A percentile compares a stretch with the other conserved stretches of the same genome.
phyloP scores from a whole-genome alignment of 2,888 invertebrate species.

The Caenorhabditis plicata region DNA sequence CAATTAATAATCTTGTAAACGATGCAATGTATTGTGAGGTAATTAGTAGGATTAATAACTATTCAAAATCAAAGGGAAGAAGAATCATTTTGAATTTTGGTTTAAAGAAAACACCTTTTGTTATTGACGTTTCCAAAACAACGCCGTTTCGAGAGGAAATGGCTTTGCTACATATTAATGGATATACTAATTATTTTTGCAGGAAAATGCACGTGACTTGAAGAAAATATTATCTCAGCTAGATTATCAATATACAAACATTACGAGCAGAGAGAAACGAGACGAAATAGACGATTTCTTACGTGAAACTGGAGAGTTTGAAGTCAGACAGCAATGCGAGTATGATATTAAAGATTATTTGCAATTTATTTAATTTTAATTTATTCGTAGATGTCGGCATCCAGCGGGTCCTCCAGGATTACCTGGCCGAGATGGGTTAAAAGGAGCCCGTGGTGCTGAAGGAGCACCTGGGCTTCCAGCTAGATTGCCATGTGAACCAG shows the following conservation, averaged over 20 bases:
- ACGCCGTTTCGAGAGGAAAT: too few relatives aligned
- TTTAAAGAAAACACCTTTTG: too few relatives aligned
- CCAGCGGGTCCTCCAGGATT: slow-evolving; percentile 55
- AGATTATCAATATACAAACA: slow-evolving; percentile 12
- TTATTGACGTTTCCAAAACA: too few relatives aligned
- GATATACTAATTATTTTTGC: background rate
- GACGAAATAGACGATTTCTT: slow-evolving; percentile 35
- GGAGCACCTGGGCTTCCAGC: slow-evolving; percentile 56
- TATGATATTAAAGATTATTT: background rate
- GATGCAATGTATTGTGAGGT: slow-evolving; percentile 31
- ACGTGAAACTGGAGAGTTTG: slow-evolving; percentile 21
- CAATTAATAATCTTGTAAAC: slow-evolving; percentile 8
- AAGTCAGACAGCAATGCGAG: slow-evolving; percentile 11
- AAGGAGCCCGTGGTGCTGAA: slow-evolving; percentile 40
- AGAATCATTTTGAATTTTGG: background rate
- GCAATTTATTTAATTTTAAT: background rate
- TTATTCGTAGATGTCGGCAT: slow-evolving; percentile 44
- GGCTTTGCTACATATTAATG: too few relatives aligned
- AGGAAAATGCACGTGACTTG: slow-evolving; percentile 26
- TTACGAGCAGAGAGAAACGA: slow-evolving; percentile 16
- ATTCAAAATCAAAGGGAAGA: background rate
- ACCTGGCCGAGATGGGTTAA: slow-evolving; percentile 54
- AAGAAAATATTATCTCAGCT: slow-evolving; percentile 13
- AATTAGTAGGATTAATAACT: background rate
- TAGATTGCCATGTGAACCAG: slow-evolving; percentile 59